Conservation (phyloP, 2,888 invertebrate species). For the Melieria omissa region DNA sequence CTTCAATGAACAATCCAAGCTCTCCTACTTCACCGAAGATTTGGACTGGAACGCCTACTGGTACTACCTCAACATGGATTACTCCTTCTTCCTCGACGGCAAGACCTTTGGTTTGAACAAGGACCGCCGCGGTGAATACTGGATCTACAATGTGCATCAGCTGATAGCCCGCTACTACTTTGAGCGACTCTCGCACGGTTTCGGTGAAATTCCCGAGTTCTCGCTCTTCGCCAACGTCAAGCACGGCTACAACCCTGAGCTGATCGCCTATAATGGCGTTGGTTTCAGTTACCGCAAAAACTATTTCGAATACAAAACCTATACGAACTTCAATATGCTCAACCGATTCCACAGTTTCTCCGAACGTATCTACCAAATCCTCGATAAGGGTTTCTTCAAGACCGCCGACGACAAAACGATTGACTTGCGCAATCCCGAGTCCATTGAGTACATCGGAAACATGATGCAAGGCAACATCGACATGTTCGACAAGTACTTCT, state of each 20-base stretch:
- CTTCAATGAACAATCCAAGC: slow-evolving; percentile 70
- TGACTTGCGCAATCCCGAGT: slow-evolving; percentile 72
- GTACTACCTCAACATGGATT: slow-evolving; percentile 73
- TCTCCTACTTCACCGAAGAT: slow-evolving; percentile 79
- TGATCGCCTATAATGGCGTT: slow-evolving; percentile 72
- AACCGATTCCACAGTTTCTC: slow-evolving; percentile 60
- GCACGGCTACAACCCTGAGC: slow-evolving; percentile 71
- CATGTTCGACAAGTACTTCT: slow-evolving; percentile 56
- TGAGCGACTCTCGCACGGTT: slow-evolving; percentile 75
- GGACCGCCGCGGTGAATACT: slow-evolving; percentile 74
- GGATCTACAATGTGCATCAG: slow-evolving; percentile 76
- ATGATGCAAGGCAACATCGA: slow-evolving; percentile 72
- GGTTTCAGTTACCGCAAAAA: slow-evolving; percentile 72
- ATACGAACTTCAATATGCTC: slow-evolving; percentile 56
- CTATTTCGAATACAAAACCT: slow-evolving; percentile 56
- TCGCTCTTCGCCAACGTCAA: slow-evolving; percentile 69
- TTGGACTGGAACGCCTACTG: slow-evolving; percentile 76
- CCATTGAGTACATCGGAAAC: slow-evolving; percentile 74
- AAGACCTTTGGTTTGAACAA: slow-evolving; percentile 68
- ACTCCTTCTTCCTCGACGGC: slow-evolving; percentile 74
- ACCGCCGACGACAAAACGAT: slow-evolving; percentile 69
- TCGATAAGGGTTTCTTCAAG: slow-evolving; percentile 68
- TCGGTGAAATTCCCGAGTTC: slow-evolving; percentile 72
- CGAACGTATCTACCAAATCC: slow-evolving; percentile 68
- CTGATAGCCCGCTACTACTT: slow-evolving; percentile 76